These are phyloP conservation scores for Campoplex nolae DNA, from an alignment of 2,888 invertebrate species.

Conservation along the genomic window DNA sequence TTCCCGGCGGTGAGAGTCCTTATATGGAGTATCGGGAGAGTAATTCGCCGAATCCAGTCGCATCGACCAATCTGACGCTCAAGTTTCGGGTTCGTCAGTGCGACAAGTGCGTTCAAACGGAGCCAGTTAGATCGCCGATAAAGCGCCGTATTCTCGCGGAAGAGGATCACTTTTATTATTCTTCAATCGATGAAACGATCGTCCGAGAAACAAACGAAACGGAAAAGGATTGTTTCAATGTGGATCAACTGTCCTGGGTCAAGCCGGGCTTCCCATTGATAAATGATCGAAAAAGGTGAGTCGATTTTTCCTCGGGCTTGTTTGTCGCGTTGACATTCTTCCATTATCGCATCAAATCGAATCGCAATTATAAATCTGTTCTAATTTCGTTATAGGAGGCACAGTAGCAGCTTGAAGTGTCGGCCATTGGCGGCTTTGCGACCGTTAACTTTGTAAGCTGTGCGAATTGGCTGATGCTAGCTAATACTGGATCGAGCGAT, in stretches of 20 bases:
- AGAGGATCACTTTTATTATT: constrained; percentile 80
- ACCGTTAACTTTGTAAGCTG: constrained; percentile 81
- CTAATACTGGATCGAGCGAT: constrained; percentile 71
- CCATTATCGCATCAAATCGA: background rate
- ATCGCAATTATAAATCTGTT: background rate
- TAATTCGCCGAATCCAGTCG: constrained; percentile 66
- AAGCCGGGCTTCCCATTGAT: constrained; percentile 79
- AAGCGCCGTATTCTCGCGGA: constrained; percentile 82
- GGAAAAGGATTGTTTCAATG: constrained; percentile 79
- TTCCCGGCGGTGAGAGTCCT: constrained; percentile 83
- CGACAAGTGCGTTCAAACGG: constrained; percentile 85
- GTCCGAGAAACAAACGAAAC: constrained; percentile 67
- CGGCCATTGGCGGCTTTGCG: constrained; percentile 81
- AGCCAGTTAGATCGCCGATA: constrained; percentile 81
- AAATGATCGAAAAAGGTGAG: constrained; percentile 83
- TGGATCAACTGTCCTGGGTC: constrained; percentile 78
- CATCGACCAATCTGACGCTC: constrained; percentile 81
- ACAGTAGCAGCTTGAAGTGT: constrained; percentile 83
- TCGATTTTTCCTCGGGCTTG: background rate
- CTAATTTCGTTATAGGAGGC: constrained; percentile 78
- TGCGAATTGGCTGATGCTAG: constrained; percentile 75
- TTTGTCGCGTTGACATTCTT: background rate
- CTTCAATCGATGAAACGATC: constrained; percentile 72
- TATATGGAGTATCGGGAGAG: constrained; percentile 85
- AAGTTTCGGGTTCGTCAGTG: constrained; percentile 89